phyloP scores from a whole-genome alignment of 1,140 invertebrate species.

The Platorchestia sp. region DNA sequence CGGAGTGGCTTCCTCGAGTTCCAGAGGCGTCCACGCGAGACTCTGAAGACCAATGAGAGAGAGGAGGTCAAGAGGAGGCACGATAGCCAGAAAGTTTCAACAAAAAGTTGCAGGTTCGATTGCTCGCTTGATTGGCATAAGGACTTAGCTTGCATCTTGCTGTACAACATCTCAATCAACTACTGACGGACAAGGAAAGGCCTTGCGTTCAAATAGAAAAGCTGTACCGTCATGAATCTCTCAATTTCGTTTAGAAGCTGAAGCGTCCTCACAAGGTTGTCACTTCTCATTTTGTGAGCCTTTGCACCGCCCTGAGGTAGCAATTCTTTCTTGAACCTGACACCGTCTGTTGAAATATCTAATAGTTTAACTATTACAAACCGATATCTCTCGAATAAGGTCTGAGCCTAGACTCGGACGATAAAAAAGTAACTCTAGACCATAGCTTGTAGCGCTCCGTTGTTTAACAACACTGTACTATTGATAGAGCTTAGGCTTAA shows the following conservation, averaged over 20 bases:
- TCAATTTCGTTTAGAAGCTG: constrained; percentile 39
- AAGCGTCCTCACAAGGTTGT: background rate
- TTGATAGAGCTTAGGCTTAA: constrained; percentile 51
- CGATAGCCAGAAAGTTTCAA: constrained; percentile 46
- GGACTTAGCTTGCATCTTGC: constrained; percentile 19
- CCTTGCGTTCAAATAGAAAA: constrained; percentile 35
- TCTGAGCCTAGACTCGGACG: constrained; percentile 50
- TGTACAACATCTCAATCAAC: background rate
- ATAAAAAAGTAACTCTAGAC: constrained; percentile 42
- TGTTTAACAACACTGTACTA: constrained; percentile 54
- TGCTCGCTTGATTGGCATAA: constrained; percentile 50
- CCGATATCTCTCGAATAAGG: constrained; percentile 34
- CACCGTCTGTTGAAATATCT: constrained; percentile 51
- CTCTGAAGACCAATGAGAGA: constrained; percentile 49
- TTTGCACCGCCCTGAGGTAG: constrained; percentile 52
- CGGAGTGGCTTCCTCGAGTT: constrained; percentile 9
- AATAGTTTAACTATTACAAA: constrained; percentile 51
- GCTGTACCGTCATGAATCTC: constrained; percentile 14
- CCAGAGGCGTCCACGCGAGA: background rate
- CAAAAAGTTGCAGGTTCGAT: constrained; percentile 50
- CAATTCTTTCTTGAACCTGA: constrained; percentile 55
- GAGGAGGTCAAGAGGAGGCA: constrained; percentile 23
- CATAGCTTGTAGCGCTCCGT: constrained; percentile 54
- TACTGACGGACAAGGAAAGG: constrained; percentile 21
- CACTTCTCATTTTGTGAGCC: constrained; percentile 49